Conservation (phyloP, 2,888 invertebrate genomes). For the Rhamphomyia laevipes region DNA sequence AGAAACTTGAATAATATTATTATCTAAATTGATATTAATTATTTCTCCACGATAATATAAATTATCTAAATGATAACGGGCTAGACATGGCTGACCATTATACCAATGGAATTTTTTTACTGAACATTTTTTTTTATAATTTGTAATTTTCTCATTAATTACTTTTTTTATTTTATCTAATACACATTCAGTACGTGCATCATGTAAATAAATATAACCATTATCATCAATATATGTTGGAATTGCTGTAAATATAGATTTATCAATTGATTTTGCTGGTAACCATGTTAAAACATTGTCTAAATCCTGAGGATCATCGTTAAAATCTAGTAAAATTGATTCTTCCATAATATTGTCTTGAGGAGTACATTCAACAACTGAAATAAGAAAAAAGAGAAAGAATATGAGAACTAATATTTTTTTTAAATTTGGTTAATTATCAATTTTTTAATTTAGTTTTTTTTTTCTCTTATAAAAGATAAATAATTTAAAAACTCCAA, state of each 20-base stretch:
- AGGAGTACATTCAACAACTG: no score
- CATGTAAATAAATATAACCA: slow-evolving; percentile 38
- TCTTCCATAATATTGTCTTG: not conserved
- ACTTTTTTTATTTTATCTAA: slow-evolving; percentile 42
- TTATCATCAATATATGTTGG: slow-evolving; percentile 51
- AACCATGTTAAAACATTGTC: slow-evolving; percentile 45
- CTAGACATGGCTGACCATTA: slow-evolving; percentile 55
- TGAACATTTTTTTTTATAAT: slow-evolving; percentile 34
- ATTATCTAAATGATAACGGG: slow-evolving; percentile 50
- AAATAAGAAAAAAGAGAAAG: no score
- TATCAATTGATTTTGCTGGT: slow-evolving; percentile 41
- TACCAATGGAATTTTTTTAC: slow-evolving; percentile 42
- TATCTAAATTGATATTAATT: slow-evolving; percentile 34
- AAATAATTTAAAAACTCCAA: no score
- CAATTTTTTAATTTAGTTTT: no score
- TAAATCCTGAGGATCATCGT: slow-evolving; percentile 19
- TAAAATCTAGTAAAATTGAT: not conserved
- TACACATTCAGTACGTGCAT: slow-evolving; percentile 25
- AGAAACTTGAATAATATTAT: slow-evolving; percentile 36
- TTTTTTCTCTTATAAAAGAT: no score
- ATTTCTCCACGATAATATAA: slow-evolving; percentile 61
- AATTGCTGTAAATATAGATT: slow-evolving; percentile 44
- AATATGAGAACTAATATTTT: no score
- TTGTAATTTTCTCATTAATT: slow-evolving; percentile 39
- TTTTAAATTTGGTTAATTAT: no score